A percentile compares a stretch with the other conserved stretches of the same genome.
phyloP scores from a whole-genome alignment of 1,140 invertebrate genomes.

The Nomia melanderi region DNA sequence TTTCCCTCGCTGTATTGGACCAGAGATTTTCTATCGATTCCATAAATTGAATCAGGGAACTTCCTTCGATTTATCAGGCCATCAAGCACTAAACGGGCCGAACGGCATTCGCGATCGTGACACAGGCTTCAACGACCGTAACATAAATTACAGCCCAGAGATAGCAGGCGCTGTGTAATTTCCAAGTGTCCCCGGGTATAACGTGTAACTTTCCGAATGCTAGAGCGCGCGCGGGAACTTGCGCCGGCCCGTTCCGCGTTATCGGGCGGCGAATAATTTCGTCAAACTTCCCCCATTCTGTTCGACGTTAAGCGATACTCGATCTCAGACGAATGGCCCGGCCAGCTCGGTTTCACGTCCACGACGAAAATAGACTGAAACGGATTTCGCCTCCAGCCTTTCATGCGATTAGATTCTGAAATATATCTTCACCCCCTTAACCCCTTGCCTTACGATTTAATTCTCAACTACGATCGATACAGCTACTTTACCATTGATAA shows the following conservation, averaged over 20 bases:
- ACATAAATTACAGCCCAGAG: background rate
- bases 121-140: background rate
- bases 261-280: conserved; percentile 6
- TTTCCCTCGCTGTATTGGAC: too few relatives aligned
- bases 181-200: background rate
- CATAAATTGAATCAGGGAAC: background rate
- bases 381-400: too few relatives aligned
- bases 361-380: too few relatives aligned
- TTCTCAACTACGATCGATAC: too few relatives aligned
- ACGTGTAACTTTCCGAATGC: background rate
- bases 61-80: background rate
- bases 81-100: background rate
- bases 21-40: too few relatives aligned
- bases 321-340: background rate
- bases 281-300: conserved; percentile 13
- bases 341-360: background rate
- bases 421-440: too few relatives aligned
- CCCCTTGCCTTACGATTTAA: too few relatives aligned
- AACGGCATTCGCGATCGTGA: background rate
- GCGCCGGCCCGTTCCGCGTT: background rate
- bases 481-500: too few relatives aligned
- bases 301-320: background rate
- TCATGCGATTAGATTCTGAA: too few relatives aligned
- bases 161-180: background rate
- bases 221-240: background rate